These are phyloP conservation scores for Anastatus disparis DNA, from an alignment of 1,140 invertebrate species.

Conservation along the genomic window DNA sequence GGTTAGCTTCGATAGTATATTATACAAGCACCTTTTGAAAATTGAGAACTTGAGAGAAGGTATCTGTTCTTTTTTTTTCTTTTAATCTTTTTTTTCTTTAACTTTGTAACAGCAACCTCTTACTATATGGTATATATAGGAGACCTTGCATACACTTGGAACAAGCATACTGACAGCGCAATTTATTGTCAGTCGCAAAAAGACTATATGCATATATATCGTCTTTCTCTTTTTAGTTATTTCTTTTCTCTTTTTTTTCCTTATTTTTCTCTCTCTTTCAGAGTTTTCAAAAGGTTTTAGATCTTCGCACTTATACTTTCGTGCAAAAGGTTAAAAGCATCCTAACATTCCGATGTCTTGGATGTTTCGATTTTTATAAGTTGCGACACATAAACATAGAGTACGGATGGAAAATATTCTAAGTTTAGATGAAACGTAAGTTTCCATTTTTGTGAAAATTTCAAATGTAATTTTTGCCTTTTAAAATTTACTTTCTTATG, in stretches of 20 bases:
- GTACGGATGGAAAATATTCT: too few species aligned
- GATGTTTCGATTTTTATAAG: conserved; percentile 1
- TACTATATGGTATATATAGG: too few species aligned
- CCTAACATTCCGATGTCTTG: not conserved
- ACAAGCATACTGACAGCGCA: conserved; percentile 39
- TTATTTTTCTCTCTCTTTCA: not conserved
- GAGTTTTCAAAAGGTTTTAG: conserved; percentile 2
- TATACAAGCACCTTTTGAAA: conserved; percentile 15
- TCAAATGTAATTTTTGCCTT: too few species aligned
- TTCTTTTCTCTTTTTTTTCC: conserved; percentile 9
- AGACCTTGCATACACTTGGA: conserved; percentile 21
- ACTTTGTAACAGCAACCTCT: too few species aligned
- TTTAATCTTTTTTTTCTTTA: too few species aligned
- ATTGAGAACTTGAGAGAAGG: conserved; percentile 38
- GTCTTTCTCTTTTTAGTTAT: conserved; percentile 6
- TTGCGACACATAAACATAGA: too few species aligned
- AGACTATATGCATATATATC: conserved; percentile 16
- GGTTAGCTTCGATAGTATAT: not conserved
- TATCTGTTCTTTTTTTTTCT: not conserved
- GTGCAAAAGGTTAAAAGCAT: not conserved
- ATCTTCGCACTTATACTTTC: conserved; percentile 5
- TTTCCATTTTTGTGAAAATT: too few species aligned
- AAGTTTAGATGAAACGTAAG: too few species aligned
- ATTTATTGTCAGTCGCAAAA: conserved; percentile 42
- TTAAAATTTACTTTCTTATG: too few species aligned